These are phyloP conservation scores for Acronicta leporina DNA, from an alignment of 2,888 invertebrate genomes.

Conservation along the genomic window DNA sequence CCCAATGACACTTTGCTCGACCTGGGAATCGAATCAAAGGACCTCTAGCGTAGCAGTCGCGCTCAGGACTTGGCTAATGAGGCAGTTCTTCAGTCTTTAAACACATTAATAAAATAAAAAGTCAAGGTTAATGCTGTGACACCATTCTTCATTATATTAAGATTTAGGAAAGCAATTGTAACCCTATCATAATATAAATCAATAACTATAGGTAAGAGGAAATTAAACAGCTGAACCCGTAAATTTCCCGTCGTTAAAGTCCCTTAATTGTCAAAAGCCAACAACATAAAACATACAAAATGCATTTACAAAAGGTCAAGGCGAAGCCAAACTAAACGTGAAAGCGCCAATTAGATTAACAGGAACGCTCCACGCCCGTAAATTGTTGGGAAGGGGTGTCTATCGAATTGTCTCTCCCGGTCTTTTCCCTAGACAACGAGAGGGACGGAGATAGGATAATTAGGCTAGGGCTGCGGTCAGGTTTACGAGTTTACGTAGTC, in stretches of 20 bases:
- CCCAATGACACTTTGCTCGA: too few relatives aligned
- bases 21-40: too few relatives aligned
- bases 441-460: constrained; percentile 70
- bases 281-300: constrained; percentile 71
- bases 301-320: constrained; percentile 86
- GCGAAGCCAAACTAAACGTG: constrained; percentile 78
- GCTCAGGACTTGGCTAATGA: too few relatives aligned
- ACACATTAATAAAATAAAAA: too few relatives aligned
- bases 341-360: constrained; percentile 86
- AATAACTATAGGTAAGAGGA: constrained; percentile 6
- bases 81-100: too few relatives aligned
- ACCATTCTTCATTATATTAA: too few relatives aligned
- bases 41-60: too few relatives aligned
- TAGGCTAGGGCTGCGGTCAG: constrained; percentile 71
- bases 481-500: constrained; percentile 66
- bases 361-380: constrained; percentile 74
- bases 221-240: constrained; percentile 19
- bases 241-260: constrained; percentile 35
- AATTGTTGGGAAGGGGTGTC: constrained; percentile 78
- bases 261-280: constrained; percentile 57
- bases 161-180: background rate
- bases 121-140: too few relatives aligned
- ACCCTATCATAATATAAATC: constrained; percentile 1
- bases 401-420: constrained; percentile 64
- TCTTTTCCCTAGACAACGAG: constrained; percentile 62